Evolutionary conservation across 2,113 vertebrate genomes (phyloP).

Genomic region (Atherinomorus stipes): DNA sequence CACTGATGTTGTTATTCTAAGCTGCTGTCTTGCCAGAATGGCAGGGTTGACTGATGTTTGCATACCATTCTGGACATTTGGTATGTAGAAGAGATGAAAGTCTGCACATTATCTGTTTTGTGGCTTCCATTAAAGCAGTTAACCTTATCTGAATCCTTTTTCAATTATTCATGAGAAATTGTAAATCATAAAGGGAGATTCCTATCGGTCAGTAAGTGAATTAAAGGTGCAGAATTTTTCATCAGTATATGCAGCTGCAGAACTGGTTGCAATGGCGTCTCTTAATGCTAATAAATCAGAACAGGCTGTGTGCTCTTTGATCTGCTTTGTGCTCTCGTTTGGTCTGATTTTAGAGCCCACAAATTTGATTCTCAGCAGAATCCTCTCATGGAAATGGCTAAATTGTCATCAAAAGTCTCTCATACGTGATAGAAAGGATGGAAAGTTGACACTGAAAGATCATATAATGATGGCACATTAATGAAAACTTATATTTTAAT

Average conservation of each 20-base stretch:
- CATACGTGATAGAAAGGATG: not conserved
- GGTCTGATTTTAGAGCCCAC: slow-evolving; percentile 46
- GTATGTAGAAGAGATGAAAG: not conserved
- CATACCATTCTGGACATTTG: not conserved
- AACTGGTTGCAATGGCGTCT: slow-evolving; percentile 31
- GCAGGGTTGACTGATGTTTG: slow-evolving; percentile 37
- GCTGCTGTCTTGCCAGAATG: slow-evolving; percentile 3
- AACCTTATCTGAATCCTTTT: slow-evolving; percentile 41
- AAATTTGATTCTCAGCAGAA: slow-evolving; percentile 52
- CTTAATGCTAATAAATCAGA: slow-evolving; percentile 63
- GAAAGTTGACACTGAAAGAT: slow-evolving; percentile 11
- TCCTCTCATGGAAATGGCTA: slow-evolving; percentile 23
- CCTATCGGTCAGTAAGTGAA: slow-evolving; percentile 43
- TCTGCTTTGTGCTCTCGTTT: slow-evolving; percentile 63
- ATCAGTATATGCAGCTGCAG: slow-evolving; percentile 3
- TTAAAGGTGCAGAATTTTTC: slow-evolving; percentile 39
- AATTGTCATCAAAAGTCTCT: slow-evolving; percentile 22
- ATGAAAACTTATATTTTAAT: slow-evolving; percentile 21
- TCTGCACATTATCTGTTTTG: slow-evolving; percentile 23
- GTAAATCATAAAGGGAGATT: slow-evolving; percentile 23
- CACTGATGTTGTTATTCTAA: slow-evolving; percentile 18
- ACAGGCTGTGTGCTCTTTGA: slow-evolving; percentile 43
- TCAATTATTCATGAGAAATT: slow-evolving; percentile 44
- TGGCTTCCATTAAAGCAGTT: slow-evolving; percentile 15
- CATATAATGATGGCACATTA: not conserved